Percentiles rank a stretch among this genome's conserved stretches.
These are phyloP conservation scores for Chromobotia macracanthus DNA, from an alignment of 2,797 vertebrate species.

Conservation along the genomic window DNA sequence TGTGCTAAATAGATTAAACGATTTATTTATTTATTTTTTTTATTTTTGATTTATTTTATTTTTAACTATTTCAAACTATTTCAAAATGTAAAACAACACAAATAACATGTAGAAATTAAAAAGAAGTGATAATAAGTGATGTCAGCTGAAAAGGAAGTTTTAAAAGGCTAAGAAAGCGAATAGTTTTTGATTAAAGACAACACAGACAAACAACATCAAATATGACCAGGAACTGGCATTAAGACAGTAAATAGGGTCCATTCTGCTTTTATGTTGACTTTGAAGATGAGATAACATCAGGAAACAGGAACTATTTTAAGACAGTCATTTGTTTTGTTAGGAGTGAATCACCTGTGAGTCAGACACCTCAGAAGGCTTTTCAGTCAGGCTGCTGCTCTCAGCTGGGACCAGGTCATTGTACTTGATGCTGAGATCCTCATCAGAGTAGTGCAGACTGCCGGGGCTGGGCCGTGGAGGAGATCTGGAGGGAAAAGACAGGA, in stretches of 20 bases:
- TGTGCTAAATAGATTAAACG: not conserved
- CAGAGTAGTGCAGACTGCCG: conserved; percentile 94
- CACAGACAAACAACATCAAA: not conserved
- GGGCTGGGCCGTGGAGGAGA: conserved; percentile 95
- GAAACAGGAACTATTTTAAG: not conserved
- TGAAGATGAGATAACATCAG: not conserved
- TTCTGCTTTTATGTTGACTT: not conserved
- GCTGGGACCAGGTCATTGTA: conserved; percentile 96
- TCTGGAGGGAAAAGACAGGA: conserved; percentile 73
- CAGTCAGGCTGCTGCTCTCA: conserved; percentile 95
- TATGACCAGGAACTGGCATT: not conserved
- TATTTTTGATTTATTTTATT: no score
- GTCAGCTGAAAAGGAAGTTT: not conserved
- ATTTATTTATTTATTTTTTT: no score
- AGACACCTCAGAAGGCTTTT: conserved; percentile 94
- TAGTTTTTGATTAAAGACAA: not conserved
- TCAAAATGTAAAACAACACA: conserved; percentile 1
- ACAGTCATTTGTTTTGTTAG: not conserved
- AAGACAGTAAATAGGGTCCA: no score
- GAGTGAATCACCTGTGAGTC: conserved; percentile 88
- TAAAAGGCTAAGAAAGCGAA: not conserved
- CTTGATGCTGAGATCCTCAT: conserved; percentile 94
- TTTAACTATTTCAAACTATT: no score
- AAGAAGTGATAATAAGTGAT: not conserved
- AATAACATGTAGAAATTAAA: not conserved